phyloP scores from a whole-genome alignment of 2,888 invertebrate species.

The Ophioninae sp. region DNA sequence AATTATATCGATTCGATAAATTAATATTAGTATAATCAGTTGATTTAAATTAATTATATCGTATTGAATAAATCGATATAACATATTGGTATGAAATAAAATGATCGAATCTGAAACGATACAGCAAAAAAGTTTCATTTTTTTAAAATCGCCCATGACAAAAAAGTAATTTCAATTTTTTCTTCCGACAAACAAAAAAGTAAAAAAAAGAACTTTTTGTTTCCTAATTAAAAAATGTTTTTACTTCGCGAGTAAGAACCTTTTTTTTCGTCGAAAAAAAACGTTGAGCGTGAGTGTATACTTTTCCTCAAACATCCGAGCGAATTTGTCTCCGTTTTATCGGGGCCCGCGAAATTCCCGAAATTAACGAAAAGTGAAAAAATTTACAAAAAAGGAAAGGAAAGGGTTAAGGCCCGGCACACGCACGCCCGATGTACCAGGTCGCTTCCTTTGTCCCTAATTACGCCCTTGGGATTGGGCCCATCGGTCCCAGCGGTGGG shows the following conservation, averaged over 20 bases:
- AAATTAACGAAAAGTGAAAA: neutral
- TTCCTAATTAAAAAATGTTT: no score
- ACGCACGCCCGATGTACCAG: constrained; percentile 25
- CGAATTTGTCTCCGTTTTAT: neutral
- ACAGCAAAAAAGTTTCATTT: no score
- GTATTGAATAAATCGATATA: no score
- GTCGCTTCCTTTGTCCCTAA: constrained; percentile 71
- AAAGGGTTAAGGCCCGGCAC: neutral
- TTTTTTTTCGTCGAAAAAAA: neutral
- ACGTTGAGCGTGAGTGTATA: neutral
- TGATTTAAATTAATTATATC: no score
- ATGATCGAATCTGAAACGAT: no score
- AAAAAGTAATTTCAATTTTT: neutral
- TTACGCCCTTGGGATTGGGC: constrained; percentile 69
- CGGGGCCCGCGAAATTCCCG: neutral
- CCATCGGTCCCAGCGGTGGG: constrained; percentile 68
- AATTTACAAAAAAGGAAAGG: neutral
- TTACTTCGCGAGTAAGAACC: no score
- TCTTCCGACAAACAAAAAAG: no score
- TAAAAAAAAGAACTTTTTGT: neutral
- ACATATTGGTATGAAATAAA: no score
- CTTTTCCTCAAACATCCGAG: neutral
- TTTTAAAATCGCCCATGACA: no score
- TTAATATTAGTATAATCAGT: no score
- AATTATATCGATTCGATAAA: no score